Evolutionary conservation across 2,888 invertebrate species (phyloP), one percentile per base, ranked within the genome.

Genomic region (Sicus ferrugineus): DNA sequence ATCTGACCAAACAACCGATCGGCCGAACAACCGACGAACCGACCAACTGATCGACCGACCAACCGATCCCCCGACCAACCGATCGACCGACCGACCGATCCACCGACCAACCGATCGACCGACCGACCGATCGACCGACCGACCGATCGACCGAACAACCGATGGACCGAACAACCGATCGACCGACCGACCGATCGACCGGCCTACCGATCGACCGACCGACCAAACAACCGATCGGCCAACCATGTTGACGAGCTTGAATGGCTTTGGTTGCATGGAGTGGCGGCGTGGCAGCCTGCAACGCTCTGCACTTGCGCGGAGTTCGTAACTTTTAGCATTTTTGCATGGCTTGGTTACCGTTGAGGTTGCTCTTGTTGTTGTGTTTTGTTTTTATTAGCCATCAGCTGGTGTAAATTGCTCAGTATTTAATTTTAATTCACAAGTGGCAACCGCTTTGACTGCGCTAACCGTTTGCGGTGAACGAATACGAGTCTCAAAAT

Each of bases 391-490:
- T 30, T 56, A 56, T 56, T 28, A 28, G 7, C 56, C 26, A 56
- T 11, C 56, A 56, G 28, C 16, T 14, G 56, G 56, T 56, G 56
- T 56, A 56, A 56, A 56, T 56, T 56, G 56, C 56, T 23, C n/a
- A 56, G 28, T 5, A 28, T 56, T 56, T 28, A 21, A 11, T 7
- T 30, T 26, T 56, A 56, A 56, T 56, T 16, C 30, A 14, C 56
- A 56, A 56, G 56, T 56, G 28, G 26, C 56, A 56, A 30, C 3
- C 42, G 16, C 4, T n/a, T 14, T 42, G 42, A 42, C 3, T 42
- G 42, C 42, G 16, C 16, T 16, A 42, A 42, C 48, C n/a, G 19
- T 48, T 19, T 48, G 46, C n/a, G 14, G 46, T n/a, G n/a, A n/a
- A n/a, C n/a, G n/a, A n/a, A n/a, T n/a, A n/a, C n/a, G n/a, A n/a